These are phyloP conservation scores for Ctenomys sociabilis DNA, from an alignment of 2,113 vertebrate species.

Conservation along the genomic window DNA sequence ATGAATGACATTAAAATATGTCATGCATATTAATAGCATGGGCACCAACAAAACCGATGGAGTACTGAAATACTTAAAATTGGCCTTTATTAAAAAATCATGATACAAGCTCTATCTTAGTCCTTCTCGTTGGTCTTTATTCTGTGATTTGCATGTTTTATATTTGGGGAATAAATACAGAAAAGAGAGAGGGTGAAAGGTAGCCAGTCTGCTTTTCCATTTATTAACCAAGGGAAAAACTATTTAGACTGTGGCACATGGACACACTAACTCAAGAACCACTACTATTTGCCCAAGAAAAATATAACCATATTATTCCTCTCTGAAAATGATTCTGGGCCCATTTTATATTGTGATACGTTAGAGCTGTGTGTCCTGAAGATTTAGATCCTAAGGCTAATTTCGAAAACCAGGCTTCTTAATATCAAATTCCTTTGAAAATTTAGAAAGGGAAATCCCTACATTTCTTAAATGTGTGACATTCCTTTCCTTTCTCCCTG, in stretches of 20 bases:
- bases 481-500: neutral
- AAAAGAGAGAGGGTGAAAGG: neutral
- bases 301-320: neutral
- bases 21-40: neutral
- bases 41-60: neutral
- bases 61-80: neutral
- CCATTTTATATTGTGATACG: neutral
- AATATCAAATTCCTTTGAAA: slow-evolving; percentile 21
- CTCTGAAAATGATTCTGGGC: neutral
- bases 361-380: neutral
- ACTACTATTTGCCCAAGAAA: neutral
- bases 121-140: neutral
- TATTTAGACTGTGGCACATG: neutral
- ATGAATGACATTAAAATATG: neutral
- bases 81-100: neutral
- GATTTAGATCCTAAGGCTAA: neutral
- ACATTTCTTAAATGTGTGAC: neutral
- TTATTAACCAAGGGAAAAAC: neutral
- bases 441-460: neutral
- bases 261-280: neutral
- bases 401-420: neutral
- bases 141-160: neutral
- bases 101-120: neutral
- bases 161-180: neutral
- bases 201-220: neutral